These are phyloP conservation scores for Pelosia muscerda DNA, from an alignment of 2,888 invertebrate species.

Conservation along the genomic window DNA sequence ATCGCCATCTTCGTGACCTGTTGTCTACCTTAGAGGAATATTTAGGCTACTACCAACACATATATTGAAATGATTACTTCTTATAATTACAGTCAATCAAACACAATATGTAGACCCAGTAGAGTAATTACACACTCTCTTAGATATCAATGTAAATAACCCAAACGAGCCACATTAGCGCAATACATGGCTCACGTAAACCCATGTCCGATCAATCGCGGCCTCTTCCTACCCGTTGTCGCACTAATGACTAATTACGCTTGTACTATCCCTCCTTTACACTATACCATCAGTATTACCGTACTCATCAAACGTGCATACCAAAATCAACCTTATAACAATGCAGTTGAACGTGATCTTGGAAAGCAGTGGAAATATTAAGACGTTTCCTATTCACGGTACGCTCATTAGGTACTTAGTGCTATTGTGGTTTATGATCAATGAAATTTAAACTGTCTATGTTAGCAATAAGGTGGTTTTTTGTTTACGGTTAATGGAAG, in stretches of 20 bases:
- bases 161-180: slow-evolving; percentile 28
- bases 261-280: slow-evolving; percentile 76
- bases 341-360: slow-evolving; percentile 40
- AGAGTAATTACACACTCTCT: slow-evolving; percentile 1
- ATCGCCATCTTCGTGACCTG: too few species aligned
- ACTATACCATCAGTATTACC: slow-evolving; percentile 66
- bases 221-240: slow-evolving; percentile 79
- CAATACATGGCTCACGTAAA: slow-evolving; percentile 50
- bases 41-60: neutral
- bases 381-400: slow-evolving; percentile 66
- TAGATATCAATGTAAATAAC: slow-evolving; percentile 11
- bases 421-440: slow-evolving; percentile 58
- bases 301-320: slow-evolving; percentile 36
- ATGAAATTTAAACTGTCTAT: slow-evolving; percentile 35
- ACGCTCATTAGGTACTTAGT: slow-evolving; percentile 82
- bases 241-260: slow-evolving; percentile 83
- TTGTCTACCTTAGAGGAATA: too few species aligned
- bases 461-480: slow-evolving; percentile 41
- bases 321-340: slow-evolving; percentile 56
- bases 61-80: neutral
- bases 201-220: slow-evolving; percentile 75
- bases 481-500: slow-evolving; percentile 20
- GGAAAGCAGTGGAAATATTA: slow-evolving; percentile 48
- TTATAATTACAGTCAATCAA: neutral
- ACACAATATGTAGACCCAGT: neutral